A percentile compares a stretch with the other conserved stretches of the same genome.
phyloP scores from a whole-genome alignment of 2,888 invertebrate genomes.

The Tachina lurida region DNA sequence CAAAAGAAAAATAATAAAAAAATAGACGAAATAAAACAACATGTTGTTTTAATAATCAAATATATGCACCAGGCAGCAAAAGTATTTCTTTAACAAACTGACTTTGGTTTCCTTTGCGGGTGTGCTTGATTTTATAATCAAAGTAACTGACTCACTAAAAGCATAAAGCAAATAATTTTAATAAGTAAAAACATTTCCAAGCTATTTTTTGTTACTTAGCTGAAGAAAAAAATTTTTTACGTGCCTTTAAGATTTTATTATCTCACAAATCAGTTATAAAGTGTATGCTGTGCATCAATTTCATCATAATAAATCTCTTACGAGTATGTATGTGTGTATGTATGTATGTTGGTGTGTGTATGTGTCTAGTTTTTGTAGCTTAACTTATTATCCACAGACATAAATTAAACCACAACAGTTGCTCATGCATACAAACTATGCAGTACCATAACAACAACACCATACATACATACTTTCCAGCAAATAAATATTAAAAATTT shows the following conservation, averaged over 20 bases:
- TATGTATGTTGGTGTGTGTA: conserved; percentile 10
- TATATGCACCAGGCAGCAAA: not conserved
- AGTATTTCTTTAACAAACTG: not conserved
- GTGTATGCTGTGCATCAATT: conserved; percentile 32
- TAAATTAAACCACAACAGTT: conserved; percentile 30
- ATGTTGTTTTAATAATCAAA: conserved; percentile 27
- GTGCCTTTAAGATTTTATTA: conserved; percentile 18
- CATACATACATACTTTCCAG: not conserved
- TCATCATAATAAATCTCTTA: conserved; percentile 63
- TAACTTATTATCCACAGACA: conserved; percentile 50
- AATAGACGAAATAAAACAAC: conserved; percentile 1
- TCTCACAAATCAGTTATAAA: not conserved
- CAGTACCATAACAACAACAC: not conserved
- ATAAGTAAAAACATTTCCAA: conserved; percentile 10
- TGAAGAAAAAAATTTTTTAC: conserved; percentile 2
- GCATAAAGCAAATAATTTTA: not conserved
- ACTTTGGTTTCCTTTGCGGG: not conserved
- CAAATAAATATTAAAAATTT: conserved; percentile 55
- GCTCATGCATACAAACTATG: not conserved
- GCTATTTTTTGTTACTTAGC: not conserved
- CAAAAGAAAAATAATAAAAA: conserved; percentile 33
- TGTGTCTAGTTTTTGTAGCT: conserved; percentile 31
- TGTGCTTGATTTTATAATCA: conserved; percentile 8
- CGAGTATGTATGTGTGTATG: no score
- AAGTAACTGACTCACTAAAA: conserved; percentile 54